Evolutionary conservation across 2,113 vertebrate species (phyloP).

Genomic region (Rallus limicola): DNA sequence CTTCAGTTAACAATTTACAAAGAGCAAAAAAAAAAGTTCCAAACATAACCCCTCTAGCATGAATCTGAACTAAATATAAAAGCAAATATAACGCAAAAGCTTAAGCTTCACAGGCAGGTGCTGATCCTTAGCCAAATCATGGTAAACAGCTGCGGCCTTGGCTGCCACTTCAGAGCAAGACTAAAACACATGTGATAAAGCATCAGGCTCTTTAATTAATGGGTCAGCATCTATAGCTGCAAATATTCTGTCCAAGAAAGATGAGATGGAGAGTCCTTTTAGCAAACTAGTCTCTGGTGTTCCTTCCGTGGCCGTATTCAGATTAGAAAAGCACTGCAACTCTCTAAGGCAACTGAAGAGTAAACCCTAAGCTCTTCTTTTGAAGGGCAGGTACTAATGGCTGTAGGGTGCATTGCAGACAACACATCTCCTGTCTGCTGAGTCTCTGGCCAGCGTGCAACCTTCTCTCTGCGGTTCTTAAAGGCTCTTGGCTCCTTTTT

Average conservation of each 20-base stretch:
- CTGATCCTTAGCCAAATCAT: background rate
- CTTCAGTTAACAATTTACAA: background rate
- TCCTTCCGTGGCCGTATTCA: background rate
- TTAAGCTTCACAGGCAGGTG: background rate
- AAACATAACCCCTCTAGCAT: background rate
- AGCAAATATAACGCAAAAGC: background rate
- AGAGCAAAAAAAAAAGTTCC: too few relatives aligned
- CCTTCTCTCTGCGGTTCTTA: background rate
- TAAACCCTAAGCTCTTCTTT: background rate
- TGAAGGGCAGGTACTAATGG: background rate
- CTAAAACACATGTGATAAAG: background rate
- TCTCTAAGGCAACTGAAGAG: background rate
- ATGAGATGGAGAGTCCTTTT: background rate
- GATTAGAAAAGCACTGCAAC: background rate
- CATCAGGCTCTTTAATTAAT: background rate
- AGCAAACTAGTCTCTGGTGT: background rate
- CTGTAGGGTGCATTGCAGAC: accelerated
- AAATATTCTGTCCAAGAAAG: background rate
- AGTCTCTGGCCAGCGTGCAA: background rate
- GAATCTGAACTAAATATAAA: background rate
- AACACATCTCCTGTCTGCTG: background rate
- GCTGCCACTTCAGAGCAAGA: background rate
- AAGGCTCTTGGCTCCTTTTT: background rate
- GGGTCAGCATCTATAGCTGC: background rate
- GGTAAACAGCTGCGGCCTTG: background rate